A percentile compares a stretch with the other conserved stretches of the same genome.
phyloP scores from a whole-genome alignment of 53 echinoderm and acorn worm species.

The Paelopatides confundens region DNA sequence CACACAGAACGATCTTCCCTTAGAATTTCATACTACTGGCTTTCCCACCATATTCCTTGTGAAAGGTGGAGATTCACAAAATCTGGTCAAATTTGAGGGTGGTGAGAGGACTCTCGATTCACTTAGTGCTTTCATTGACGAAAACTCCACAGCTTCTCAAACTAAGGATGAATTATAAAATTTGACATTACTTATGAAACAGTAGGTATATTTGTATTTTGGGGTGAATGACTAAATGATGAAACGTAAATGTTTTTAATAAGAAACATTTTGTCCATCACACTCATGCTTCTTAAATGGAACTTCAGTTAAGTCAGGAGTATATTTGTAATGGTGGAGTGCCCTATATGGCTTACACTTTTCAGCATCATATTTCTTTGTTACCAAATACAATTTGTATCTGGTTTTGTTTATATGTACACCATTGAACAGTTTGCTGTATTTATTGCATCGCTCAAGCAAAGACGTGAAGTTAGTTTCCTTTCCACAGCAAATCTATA shows the following conservation, averaged over 20 bases:
- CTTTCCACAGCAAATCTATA: too few species aligned
- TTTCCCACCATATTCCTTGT: constrained; percentile 94
- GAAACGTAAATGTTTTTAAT: background rate
- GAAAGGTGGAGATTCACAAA: constrained; percentile 84
- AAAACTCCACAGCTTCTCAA: constrained; percentile 62
- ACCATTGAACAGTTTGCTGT: too few species aligned
- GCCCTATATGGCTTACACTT: too few species aligned
- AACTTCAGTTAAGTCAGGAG: background rate
- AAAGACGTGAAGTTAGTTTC: too few species aligned
- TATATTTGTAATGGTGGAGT: too few species aligned
- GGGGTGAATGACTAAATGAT: background rate
- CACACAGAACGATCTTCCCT: constrained; percentile 85
- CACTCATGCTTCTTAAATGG: too few species aligned
- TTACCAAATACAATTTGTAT: too few species aligned
- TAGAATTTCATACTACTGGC: constrained; percentile 53
- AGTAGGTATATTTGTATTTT: background rate
- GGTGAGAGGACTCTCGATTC: constrained; percentile 80
- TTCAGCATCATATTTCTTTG: too few species aligned
- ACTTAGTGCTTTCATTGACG: constrained; percentile 89
- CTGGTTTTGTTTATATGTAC: too few species aligned
- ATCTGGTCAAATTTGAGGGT: constrained; percentile 80
- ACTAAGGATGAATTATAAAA: constrained; percentile 72
- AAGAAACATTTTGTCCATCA: background rate
- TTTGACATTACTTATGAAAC: background rate
- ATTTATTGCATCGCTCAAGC: too few species aligned